Evolutionary conservation across 2,888 invertebrate species (phyloP).

Genomic region (Hartigia nigra): DNA sequence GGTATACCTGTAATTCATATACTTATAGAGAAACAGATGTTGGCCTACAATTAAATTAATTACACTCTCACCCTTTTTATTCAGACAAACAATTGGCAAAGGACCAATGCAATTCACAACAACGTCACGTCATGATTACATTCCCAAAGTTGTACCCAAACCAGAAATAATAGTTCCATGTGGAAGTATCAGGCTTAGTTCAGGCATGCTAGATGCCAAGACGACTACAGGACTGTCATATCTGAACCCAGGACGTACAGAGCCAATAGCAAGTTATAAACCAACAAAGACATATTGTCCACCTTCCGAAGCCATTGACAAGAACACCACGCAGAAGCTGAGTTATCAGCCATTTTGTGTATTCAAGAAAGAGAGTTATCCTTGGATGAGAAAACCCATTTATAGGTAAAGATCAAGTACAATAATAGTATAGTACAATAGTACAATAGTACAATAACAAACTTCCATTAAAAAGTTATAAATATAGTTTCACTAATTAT

Average conservation of each 20-base stretch:
- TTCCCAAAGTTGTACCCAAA: conserved; percentile 46
- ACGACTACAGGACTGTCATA: conserved; percentile 56
- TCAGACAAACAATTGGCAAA: conserved; percentile 24
- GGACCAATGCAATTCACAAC: conserved; percentile 58
- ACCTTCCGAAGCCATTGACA: conserved; percentile 45
- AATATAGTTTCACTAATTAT: background rate
- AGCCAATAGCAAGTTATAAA: conserved; percentile 54
- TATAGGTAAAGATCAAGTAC: conserved; percentile 43
- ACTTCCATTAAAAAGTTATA: background rate
- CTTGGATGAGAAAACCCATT: conserved; percentile 56
- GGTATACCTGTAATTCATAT: conserved; percentile 33
- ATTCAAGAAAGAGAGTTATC: conserved; percentile 49
- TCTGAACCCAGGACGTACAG: conserved; percentile 48
- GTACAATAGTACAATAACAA: background rate
- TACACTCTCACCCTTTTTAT: background rate
- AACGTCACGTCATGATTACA: conserved; percentile 54
- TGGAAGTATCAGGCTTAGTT: conserved; percentile 50
- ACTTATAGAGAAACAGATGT: background rate
- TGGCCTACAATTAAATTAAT: background rate
- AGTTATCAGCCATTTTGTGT: conserved; percentile 58
- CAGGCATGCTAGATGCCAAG: conserved; percentile 44
- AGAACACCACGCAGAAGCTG: conserved; percentile 59
- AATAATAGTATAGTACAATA: background rate
- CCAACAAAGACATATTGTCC: conserved; percentile 51
- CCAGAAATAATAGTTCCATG: conserved; percentile 53